These are phyloP conservation scores for Mechanitis messenoides DNA, from an alignment of 2,888 invertebrate species.

Conservation along the genomic window DNA sequence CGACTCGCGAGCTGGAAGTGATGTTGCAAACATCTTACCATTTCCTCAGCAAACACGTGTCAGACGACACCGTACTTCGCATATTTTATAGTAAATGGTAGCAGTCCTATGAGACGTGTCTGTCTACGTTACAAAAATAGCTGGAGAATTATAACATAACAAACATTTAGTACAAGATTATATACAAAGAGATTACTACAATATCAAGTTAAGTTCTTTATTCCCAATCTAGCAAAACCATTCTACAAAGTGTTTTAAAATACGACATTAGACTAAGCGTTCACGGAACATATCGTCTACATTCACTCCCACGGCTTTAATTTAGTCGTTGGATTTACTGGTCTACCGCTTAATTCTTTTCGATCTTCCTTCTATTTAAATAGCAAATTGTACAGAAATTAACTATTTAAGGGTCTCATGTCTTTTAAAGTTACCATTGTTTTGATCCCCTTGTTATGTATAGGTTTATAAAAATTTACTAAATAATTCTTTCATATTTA, in stretches of 20 bases:
- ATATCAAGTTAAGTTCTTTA: background rate
- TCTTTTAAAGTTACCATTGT: constrained; percentile 8
- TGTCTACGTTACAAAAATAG: constrained; percentile 1
- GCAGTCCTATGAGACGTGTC: constrained; percentile 1
- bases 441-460: background rate
- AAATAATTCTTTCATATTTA: no score
- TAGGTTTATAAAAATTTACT: no score
- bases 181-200: background rate
- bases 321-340: constrained; percentile 24
- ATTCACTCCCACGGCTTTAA: constrained; percentile 31
- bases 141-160: background rate
- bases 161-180: background rate
- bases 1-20: constrained; percentile 2
- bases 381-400: constrained; percentile 12
- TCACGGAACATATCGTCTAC: constrained; percentile 31
- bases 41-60: constrained; percentile 7
- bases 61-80: constrained; percentile 1
- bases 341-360: constrained; percentile 17
- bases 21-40: constrained; percentile 5
- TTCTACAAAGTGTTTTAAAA: constrained; percentile 1
- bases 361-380: constrained; percentile 17
- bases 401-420: constrained; percentile 15
- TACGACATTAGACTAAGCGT: background rate
- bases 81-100: constrained; percentile 6
- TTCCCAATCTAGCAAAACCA: background rate